These are phyloP conservation scores for Chiloscyllium plagiosum DNA, from an alignment of 2,113 vertebrate species.

Conservation along the genomic window DNA sequence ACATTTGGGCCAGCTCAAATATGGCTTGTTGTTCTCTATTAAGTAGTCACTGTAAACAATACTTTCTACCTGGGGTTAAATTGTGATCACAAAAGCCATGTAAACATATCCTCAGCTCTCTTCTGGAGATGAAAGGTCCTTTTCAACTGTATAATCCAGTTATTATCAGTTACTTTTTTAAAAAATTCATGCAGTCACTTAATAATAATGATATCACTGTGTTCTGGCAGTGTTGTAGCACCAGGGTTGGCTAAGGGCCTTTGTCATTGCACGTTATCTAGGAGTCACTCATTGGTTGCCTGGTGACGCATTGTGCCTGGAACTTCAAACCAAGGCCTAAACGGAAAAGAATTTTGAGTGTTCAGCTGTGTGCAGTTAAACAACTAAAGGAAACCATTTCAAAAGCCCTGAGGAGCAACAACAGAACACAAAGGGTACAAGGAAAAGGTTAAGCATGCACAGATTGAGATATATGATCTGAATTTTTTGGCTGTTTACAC, in stretches of 20 bases:
- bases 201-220: background rate
- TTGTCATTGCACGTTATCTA: constrained; percentile 1
- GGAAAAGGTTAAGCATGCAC: background rate
- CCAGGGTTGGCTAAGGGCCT: background rate
- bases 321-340: background rate
- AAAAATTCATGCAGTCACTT: background rate
- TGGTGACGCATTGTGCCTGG: background rate
- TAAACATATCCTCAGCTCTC: background rate
- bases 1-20: background rate
- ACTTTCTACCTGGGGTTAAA: background rate
- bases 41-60: background rate
- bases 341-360: constrained; percentile 1
- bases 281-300: constrained; percentile 1
- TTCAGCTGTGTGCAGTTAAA: background rate
- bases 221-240: background rate
- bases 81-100: background rate
- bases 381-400: background rate
- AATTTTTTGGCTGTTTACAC: background rate
- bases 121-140: background rate
- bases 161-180: too few relatives aligned
- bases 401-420: background rate
- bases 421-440: background rate
- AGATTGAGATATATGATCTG: background rate
- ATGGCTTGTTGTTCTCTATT: background rate
- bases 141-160: background rate